Base-by-base conservation (phyloP, 2,888 invertebrate species). In the Holacanthella duospinosa region DNA sequence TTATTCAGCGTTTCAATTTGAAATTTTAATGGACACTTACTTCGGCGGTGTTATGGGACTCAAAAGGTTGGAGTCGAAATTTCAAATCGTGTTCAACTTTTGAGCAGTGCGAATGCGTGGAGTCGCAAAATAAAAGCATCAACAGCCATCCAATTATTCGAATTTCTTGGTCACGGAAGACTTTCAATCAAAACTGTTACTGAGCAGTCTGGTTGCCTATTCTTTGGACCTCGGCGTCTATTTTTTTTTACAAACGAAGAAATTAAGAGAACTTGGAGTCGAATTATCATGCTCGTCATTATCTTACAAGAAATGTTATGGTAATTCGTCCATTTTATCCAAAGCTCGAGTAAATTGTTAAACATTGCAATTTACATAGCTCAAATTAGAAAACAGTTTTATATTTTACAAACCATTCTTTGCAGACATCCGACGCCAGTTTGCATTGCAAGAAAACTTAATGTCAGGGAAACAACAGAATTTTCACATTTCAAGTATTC, bases 1-100 rank as follows among this genome's bases (percentile, higher is more conserved):
- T 1, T 66, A 66, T 24, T 67, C 65, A 3, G 29, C 62, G 0
- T 67, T 66, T 60, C 60, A 61, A 16, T 66, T 62, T 56, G 68
- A 68, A 43, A 65, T 36, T 26, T 53, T n/a, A 66, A 62, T 55
- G 66, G 66, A 1, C 48, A 56, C 1, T 54, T 68, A 24, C 6
- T 29, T 29, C 6, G 21, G 16, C 4, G 6, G 21, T 48, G 48
- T 48, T 16, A 48, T 21, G 48, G 48, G 16, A 48, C 12, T 4
- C 12, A 48, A n/a, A 48, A 48, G 48, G 21, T 48, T 21, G 48
- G 48, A 48, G 21, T 48, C 4, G 48, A 48, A 48, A 48, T 48
- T n/a, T 48, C 48, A 4, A 48, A 48, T 21, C 12, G 21, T 4
- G 19, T 48, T 21, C 4, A 16, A 21, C 4, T 16, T 48, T n/a